phyloP scores from a whole-genome alignment of 1,140 invertebrate genomes.

The Euura saliciscinereae region DNA sequence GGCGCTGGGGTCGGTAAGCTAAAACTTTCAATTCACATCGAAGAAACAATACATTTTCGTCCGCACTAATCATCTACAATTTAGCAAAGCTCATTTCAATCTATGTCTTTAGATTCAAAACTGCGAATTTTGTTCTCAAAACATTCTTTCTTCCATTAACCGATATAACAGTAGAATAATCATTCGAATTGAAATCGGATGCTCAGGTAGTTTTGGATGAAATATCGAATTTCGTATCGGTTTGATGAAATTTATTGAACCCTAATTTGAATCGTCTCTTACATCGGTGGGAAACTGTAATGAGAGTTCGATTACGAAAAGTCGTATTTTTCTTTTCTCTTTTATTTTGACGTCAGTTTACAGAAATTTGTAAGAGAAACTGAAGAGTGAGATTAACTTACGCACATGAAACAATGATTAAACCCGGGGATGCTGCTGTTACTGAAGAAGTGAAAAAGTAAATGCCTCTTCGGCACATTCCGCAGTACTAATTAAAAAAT shows the following conservation, averaged over 20 bases:
- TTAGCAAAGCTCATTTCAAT: no score
- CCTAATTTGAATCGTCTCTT: no score
- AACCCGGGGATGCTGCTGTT: neutral
- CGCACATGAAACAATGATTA: neutral
- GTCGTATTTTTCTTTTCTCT: no score
- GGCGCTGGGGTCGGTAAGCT: no score
- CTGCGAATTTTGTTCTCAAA: neutral
- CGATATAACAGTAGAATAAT: neutral
- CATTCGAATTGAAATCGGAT: neutral
- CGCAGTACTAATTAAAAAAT: conserved; percentile 22
- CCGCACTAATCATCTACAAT: no score
- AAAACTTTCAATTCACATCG: no score
- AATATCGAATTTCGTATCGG: neutral
- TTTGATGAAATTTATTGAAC: no score
- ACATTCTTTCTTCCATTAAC: neutral
- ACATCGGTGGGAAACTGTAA: no score
- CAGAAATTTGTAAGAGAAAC: neutral
- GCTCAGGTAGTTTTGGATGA: neutral
- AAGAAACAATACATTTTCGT: no score
- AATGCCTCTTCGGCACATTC: conserved; percentile 37
- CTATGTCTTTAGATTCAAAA: neutral
- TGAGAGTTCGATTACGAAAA: no score
- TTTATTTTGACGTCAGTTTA: neutral
- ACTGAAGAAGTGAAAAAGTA: neutral
- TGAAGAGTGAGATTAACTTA: neutral